Conservation (phyloP, 2,113 vertebrate species). For the Microcebus murinus region DNA sequence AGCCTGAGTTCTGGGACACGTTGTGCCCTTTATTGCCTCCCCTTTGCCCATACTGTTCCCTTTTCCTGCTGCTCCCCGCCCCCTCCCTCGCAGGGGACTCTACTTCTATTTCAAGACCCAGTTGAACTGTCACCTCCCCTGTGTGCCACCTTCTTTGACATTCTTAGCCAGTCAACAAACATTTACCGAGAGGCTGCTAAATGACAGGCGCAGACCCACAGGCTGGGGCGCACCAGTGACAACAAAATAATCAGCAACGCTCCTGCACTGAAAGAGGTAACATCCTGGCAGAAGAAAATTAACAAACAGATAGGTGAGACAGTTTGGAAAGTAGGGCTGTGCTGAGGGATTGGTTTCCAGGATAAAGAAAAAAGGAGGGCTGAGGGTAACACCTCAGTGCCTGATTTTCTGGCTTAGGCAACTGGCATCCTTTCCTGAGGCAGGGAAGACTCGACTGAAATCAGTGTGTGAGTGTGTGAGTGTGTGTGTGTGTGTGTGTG, state of each 20-base stretch:
- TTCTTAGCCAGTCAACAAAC: background rate
- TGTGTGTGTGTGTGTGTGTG: no score
- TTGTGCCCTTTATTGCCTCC: background rate
- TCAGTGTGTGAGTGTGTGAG: background rate
- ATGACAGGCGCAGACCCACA: background rate
- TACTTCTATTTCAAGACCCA: background rate
- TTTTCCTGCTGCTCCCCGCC: background rate
- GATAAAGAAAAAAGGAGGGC: background rate
- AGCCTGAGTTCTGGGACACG: background rate
- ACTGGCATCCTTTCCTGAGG: background rate
- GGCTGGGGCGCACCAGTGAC: background rate
- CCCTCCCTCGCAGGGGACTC: background rate
- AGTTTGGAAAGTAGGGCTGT: background rate
- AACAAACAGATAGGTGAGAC: background rate
- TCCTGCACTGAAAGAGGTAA: background rate
- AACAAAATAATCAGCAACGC: background rate
- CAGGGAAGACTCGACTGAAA: background rate
- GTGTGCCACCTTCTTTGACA: background rate
- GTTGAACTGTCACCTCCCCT: background rate
- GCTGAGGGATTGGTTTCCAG: background rate
- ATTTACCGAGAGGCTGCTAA: background rate
- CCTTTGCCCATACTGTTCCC: background rate
- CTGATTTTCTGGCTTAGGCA: background rate
- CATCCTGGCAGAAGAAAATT: background rate
- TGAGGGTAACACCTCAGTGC: background rate